These are phyloP conservation scores for Mallotus villosus DNA, from an alignment of 2,797 vertebrate species.

Conservation along the genomic window DNA sequence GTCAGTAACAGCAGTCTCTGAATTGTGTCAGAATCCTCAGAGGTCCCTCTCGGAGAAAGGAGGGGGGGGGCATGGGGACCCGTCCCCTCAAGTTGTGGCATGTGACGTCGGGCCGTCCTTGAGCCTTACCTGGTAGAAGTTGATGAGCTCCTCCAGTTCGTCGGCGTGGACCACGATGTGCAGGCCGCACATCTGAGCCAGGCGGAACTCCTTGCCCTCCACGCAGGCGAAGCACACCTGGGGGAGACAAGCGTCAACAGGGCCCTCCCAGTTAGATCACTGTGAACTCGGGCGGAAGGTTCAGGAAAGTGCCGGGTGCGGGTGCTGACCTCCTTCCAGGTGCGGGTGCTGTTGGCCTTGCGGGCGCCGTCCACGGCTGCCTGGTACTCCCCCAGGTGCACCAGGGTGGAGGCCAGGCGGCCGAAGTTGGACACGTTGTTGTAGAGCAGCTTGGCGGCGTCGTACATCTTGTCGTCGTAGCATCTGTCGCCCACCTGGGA, in stretches of 20 bases:
- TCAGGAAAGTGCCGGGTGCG: neutral
- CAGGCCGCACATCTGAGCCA: constrained; percentile 92
- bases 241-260: neutral
- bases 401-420: constrained; percentile 88
- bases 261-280: neutral
- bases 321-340: constrained; percentile 88
- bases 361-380: constrained; percentile 90
- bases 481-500: constrained; percentile 89
- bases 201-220: constrained; percentile 89
- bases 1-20: neutral
- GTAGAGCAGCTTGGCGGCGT: constrained; percentile 89
- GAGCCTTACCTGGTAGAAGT: constrained; percentile 86
- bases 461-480: constrained; percentile 91
- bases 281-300: neutral
- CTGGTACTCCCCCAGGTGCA: constrained; percentile 92
- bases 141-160: constrained; percentile 92
- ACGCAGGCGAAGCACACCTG: constrained; percentile 95
- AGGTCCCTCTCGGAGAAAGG: too few species aligned
- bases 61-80: too few species aligned
- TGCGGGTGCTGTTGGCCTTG: constrained; percentile 91
- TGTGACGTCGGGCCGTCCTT: neutral
- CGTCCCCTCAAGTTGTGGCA: neutral
- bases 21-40: neutral
- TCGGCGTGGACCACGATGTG: constrained; percentile 94
- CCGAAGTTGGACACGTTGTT: constrained; percentile 92